Base-by-base conservation (phyloP, 2,113 vertebrate genomes). In the Podarcis raffonei region DNA sequence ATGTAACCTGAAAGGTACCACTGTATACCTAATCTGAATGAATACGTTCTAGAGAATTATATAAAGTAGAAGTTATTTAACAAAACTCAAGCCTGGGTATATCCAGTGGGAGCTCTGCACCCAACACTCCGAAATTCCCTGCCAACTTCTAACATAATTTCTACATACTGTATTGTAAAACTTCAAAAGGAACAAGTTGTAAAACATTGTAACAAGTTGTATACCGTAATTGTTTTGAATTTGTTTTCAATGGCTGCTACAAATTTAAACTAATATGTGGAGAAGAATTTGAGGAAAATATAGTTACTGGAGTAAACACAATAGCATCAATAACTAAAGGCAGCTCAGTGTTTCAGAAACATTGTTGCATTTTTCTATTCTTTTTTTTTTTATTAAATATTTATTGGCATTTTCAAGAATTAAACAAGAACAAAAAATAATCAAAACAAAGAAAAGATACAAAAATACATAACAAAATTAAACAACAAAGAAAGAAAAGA, bases 141-240 rank as follows among this genome's bases (percentile, higher is more conserved):
- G 22, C 23, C 39, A 78, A 81, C 4, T 80, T 89, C 0, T n/a
- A 35, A 30, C 77, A 83, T 65, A 9, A 72, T 87, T 57, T 87
- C 85, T 88, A 25, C 8, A 74, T 15, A 3, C 77, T 72, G 85
- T 90, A 62, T 62, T 62, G 5, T 18, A 62, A 66, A 86, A 78
- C 18, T 66, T 66, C 6, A 32, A 62, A 89, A 48, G n/a, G 90
- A 87, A n/a, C n/a, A 35, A n/a, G 35, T 57, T 82, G 37, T 35
- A 62, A 6, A 83, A 37, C 77, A 76, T 39, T 0, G 0, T 1
- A 32, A 1, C 77, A 66, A n/a, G 39, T 35, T 42, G 2, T 18
- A 3, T 72, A 78, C 22, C 18, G 15, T 53, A 74, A 75, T 4
- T 32, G 0, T 89, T 92, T 39, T 48, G 0, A 32, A 23, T 71